Evolutionary conservation across 2,113 vertebrate genomes (phyloP), one percentile per base, ranked within the genome.

Genomic region (Crotalus tigris): DNA sequence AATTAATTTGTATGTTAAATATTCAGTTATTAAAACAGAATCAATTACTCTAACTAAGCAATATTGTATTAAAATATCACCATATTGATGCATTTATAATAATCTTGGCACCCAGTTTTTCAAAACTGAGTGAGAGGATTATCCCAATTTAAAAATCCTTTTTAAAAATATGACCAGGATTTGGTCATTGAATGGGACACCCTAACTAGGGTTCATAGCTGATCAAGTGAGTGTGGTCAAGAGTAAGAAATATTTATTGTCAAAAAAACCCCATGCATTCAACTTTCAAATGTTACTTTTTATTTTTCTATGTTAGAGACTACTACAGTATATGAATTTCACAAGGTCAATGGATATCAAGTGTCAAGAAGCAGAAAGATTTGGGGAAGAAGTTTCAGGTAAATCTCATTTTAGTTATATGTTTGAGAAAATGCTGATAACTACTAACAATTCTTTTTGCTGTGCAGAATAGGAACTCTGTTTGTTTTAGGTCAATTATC

Each of bases 351-450:
- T 98, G 98, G 98, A 99, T 93, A 92, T 95, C 59, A 98, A 98
- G 93, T 94, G 97, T 91, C 97, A 97, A 94, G 98, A 99, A 46
- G 89, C 95, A 19, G 98, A 98, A 92, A 98, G 97, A 94, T 97
- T 97, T 92, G 96, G 96, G 55, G 99, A 99, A 9, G 98, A 99
- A 86, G 92, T 90, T 93, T 94, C 98, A 98, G 98, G 99, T 99
- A 97, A 97, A 94, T 88, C 24, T 49, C 33, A 0, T 29, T 46
- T 88, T 75, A 2, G 12, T 58, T 24, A 24, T 11, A 23, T 54
- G 54, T 89, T 89, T 90, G 61, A 91, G 39, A 93, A 90, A 39
- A 69, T 19, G 9, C 12, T 81, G 11, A 87, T 64, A 53, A 49
- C 39, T 92, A 39, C 90, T 57, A 58, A 33, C 53, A 0, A 46